These are phyloP conservation scores for Drosophila aff. DNA, from an alignment of 1,140 invertebrate genomes.

Conservation along the genomic window DNA sequence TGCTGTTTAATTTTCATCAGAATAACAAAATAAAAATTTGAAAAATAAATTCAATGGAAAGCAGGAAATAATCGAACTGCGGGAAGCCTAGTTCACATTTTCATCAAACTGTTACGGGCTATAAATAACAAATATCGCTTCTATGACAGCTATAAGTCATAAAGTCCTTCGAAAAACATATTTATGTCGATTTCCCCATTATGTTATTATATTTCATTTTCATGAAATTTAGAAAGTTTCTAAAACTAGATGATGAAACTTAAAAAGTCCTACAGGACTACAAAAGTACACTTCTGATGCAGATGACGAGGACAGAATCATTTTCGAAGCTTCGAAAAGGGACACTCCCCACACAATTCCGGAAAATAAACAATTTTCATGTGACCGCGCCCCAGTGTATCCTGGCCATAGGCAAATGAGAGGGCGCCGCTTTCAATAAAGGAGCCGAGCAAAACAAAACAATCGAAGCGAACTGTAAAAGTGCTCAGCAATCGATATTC, in stretches of 20 bases:
- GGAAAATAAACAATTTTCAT: no score
- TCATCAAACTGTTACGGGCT: background rate
- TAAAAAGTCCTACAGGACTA: background rate
- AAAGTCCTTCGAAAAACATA: no score
- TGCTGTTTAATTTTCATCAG: background rate
- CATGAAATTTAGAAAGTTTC: no score
- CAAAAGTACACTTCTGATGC: background rate
- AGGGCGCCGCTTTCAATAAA: constrained; percentile 32
- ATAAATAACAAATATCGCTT: background rate
- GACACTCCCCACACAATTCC: no score
- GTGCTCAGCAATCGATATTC: constrained; percentile 45
- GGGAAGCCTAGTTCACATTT: background rate
- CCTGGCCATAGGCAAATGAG: constrained; percentile 28
- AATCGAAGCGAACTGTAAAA: constrained; percentile 30
- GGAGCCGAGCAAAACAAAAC: constrained; percentile 46
- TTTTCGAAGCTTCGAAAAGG: background rate
- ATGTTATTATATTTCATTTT: no score
- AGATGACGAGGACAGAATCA: background rate
- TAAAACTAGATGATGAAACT: no score
- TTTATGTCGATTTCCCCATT: no score
- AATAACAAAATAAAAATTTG: background rate
- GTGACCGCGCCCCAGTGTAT: constrained; percentile 3
- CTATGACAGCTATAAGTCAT: no score
- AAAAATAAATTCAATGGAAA: background rate
- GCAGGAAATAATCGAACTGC: background rate